These are phyloP conservation scores for Erithacus rubecula DNA, from an alignment of 2,797 vertebrate species.

Conservation along the genomic window DNA sequence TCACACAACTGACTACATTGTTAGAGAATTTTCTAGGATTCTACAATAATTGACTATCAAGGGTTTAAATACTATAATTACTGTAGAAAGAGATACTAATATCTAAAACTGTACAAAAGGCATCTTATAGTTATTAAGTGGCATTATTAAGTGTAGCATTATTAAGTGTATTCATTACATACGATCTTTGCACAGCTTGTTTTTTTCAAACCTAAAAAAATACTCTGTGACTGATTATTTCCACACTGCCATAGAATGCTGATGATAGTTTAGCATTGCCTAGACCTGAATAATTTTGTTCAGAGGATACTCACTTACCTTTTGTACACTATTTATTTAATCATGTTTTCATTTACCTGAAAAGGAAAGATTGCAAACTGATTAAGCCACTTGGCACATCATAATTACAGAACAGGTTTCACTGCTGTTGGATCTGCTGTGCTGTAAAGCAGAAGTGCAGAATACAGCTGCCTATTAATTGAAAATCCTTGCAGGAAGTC, in stretches of 20 bases:
- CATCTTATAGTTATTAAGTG: background rate
- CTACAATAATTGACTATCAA: background rate
- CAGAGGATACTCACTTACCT: background rate
- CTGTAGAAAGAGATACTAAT: background rate
- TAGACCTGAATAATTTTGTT: background rate
- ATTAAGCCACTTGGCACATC: background rate
- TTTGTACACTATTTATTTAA: background rate
- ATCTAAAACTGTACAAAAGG: background rate
- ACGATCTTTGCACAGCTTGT: background rate
- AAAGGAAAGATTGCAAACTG: background rate
- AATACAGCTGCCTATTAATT: slow-evolving; percentile 13
- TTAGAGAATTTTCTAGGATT: background rate
- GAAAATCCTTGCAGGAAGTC: slow-evolving; percentile 11
- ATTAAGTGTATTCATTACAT: background rate
- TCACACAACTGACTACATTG: background rate
- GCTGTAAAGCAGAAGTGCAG: background rate
- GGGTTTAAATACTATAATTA: background rate
- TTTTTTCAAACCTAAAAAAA: background rate
- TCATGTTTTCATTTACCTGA: background rate
- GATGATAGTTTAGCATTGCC: background rate
- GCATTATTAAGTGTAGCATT: background rate
- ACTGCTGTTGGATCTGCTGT: background rate
- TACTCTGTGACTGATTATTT: background rate
- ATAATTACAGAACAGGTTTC: background rate
- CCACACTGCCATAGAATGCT: background rate